A percentile compares a stretch with the other conserved stretches of the same genome.
Evolutionary conservation across 2,797 vertebrate species (phyloP).

Genomic region (Lindbergichthys nudifrons): DNA sequence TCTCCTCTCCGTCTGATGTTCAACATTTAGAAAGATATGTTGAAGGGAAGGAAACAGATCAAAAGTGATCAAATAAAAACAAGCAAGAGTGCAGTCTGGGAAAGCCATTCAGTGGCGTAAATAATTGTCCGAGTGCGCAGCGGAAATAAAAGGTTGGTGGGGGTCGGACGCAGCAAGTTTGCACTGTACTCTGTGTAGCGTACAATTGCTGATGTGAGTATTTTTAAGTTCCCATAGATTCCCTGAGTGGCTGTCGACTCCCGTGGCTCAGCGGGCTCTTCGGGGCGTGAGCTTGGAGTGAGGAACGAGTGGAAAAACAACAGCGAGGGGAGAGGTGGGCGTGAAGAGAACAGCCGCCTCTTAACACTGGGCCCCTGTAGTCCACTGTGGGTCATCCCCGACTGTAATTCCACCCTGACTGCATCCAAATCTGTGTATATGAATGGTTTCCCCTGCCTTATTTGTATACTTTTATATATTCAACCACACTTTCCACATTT

Average conservation of each 20-base stretch:
- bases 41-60: conserved; percentile 51
- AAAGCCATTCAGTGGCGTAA: conserved; percentile 74
- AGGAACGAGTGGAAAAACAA: conserved; percentile 66
- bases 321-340: conserved; percentile 42
- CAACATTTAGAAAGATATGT: conserved; percentile 49
- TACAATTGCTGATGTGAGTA: conserved; percentile 76
- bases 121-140: conserved; percentile 61
- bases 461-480: conserved; percentile 34
- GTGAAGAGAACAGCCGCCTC: conserved; percentile 24
- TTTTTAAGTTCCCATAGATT: conserved; percentile 81
- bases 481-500: conserved; percentile 27
- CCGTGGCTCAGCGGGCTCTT: conserved; percentile 66
- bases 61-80: conserved; percentile 69
- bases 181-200: conserved; percentile 51
- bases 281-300: conserved; percentile 63
- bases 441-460: conserved; percentile 12
- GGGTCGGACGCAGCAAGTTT: conserved; percentile 37
- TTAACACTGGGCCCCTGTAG: conserved; percentile 11
- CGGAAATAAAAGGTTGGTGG: conserved; percentile 67
- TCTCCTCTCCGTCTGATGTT: conserved; percentile 34
- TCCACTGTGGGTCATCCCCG: conserved; percentile 19
- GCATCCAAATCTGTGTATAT: conserved; percentile 29
- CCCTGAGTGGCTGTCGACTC: conserved; percentile 75
- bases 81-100: conserved; percentile 70
- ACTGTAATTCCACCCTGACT: conserved; percentile 52